Conservation (phyloP, 2,113 vertebrate species). For the Morone saxatilis region DNA sequence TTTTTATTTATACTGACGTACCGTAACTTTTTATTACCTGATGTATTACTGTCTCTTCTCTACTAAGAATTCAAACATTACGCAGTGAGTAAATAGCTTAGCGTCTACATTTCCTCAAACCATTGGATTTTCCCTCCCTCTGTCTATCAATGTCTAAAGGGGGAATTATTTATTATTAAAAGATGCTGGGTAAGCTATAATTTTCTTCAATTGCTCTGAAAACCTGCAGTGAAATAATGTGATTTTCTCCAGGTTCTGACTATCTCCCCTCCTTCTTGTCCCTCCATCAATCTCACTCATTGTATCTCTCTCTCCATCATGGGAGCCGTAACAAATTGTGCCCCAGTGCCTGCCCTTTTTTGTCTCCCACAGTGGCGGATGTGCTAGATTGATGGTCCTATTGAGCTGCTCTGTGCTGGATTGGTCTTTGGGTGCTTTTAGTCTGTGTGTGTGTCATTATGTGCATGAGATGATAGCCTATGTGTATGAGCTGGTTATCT, state of each 20-base stretch:
- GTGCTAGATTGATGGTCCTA: conserved; percentile 51
- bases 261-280: not conserved
- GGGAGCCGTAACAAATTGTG: conserved; percentile 40
- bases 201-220: not conserved
- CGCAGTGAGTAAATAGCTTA: not conserved
- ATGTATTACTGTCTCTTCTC: not conserved
- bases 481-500: conserved; percentile 38
- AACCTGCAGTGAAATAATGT: not conserved
- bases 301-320: conserved; percentile 41
- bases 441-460: conserved; percentile 13
- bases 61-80: not conserved
- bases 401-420: conserved; percentile 41
- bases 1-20: not conserved
- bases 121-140: not conserved
- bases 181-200: not conserved
- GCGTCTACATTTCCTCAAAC: not conserved
- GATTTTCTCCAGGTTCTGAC: not conserved
- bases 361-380: conserved; percentile 26
- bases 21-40: not conserved
- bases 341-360: conserved; percentile 26
- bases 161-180: not conserved
- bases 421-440: conserved; percentile 7
- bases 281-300: conserved; percentile 22
- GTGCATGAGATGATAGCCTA: not conserved
- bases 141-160: not conserved